Base-by-base conservation (phyloP, 1,140 invertebrate genomes). In the Brachionus paranguensis region DNA sequence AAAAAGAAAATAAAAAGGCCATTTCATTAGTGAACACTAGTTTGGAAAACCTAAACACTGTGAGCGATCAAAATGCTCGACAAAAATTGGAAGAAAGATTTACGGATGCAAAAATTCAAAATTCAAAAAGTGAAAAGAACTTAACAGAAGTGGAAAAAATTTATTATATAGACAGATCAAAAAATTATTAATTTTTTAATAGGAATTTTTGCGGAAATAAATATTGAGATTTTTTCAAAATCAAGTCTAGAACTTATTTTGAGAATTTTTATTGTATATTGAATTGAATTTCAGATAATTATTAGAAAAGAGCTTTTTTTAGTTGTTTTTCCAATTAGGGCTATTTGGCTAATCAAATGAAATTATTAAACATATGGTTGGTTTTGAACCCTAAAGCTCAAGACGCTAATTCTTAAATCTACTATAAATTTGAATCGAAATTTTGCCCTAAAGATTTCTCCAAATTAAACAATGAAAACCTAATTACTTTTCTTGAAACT, bases 161-260 rank as follows among this genome's bases (percentile, higher is more conserved):
- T 50, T 50, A 76, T 76, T 76, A 76, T 29, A 29, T 76, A n/a
- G 45, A 76, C 27, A 33, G 72, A 50, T 50, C n/a, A 47, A 76
- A 76, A 47, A 76, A 76, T 10, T 50, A 76, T 17, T 76, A 50
- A 60, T 33, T 37, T 37, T 65, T 24, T 27, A 65, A 65, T 27
- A 29, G 10, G 12, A 33, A 65, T 3, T 33, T 70, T 37, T 37
- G 11, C 14, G 37, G 37, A 33, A 70, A 29, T 70, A 70, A 70
- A 60, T 20, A 20, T 60, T 60, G 14, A 47, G 45, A 14, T 12
- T 47, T 47, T 11, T 47, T 47, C 4, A n/a, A 27, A 60, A 60
- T 7, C 33, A 37, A 37, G 33, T 37, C 33, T 6, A 37, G 33
- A 37, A 37, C 33, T 37, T 37, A 37, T 6, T 6, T 37, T 37